Conservation (phyloP, 2,113 vertebrate genomes). For the Tragelaphus scriptus region DNA sequence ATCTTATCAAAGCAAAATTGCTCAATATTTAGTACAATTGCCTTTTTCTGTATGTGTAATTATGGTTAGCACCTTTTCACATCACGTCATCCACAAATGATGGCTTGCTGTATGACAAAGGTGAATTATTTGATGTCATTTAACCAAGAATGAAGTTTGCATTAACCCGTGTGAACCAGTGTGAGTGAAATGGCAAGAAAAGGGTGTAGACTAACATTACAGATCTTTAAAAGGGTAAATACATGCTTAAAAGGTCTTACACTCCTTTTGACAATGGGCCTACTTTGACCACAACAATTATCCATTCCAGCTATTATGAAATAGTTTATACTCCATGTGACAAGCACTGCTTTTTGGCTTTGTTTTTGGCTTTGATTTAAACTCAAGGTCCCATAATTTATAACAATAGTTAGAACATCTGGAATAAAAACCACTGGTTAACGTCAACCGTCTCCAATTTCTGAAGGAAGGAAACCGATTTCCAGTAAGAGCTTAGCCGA, state of each 20-base stretch:
- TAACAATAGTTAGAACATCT: not conserved
- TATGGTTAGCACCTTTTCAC: not conserved
- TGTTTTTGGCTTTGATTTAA: not conserved
- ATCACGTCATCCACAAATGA: not conserved
- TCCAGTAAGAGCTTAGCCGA: not conserved
- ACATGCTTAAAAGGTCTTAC: not conserved
- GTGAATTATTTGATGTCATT: not conserved
- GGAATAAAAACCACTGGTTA: constrained; percentile 18
- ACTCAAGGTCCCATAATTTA: not conserved
- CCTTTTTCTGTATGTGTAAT: not conserved
- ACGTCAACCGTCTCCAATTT: not conserved
- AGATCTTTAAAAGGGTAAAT: not conserved
- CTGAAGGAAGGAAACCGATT: not conserved
- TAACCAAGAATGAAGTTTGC: not conserved
- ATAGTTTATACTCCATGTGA: not conserved
- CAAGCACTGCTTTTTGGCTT: not conserved
- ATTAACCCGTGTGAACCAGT: not conserved
- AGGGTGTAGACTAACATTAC: not conserved
- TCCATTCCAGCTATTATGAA: not conserved
- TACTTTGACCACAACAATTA: not conserved
- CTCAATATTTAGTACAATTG: not conserved
- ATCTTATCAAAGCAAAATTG: constrained; percentile 5
- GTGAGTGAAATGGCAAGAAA: not conserved
- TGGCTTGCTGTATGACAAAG: not conserved
- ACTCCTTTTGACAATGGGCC: not conserved